Evolutionary conservation across 2,113 vertebrate genomes (phyloP), one percentile per base, ranked within the genome.

Genomic region (Chionodraco myersi): DNA sequence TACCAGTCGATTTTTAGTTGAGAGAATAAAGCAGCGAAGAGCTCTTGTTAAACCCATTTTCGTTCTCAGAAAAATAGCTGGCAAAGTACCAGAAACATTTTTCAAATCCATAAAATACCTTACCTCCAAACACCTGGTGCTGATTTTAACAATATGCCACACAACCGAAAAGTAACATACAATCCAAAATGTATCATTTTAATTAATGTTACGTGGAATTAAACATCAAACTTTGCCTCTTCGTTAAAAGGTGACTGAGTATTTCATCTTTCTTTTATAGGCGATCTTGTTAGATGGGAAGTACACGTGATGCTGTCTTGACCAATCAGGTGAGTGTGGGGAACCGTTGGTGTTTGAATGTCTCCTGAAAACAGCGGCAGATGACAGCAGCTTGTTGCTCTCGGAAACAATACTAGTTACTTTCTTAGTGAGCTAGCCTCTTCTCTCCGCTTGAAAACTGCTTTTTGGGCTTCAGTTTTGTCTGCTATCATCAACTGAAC

Each of bases 301-400:
- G 6, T 44, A 56, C 79, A 48, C 76, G 71, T 84, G 83, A 30
- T 34, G n/a, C 49, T 67, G 8, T 1, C 6, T 71, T 0, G 59
- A 23, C 94, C 93, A 93, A 94, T 94, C 92, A 49, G 80, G 1
- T 0, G 51, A 15, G 5, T 7, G 87, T 60, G 87, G 80, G 80
- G 12, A 89, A 63, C 89, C 86, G 94, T 91, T 94, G 66, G 72
- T 23, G 82, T 94, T 94, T 93, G 91, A 93, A 94, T 88, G 4
- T 60, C 8, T 64, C 5, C 18, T 47, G 75, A 88, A 87, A 89
- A 72, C 88, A 89, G 80, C 88, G 82, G 85, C 79, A 88, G 74
- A 86, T 79, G 84, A 84, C 88, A 90, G 87, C 63, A 48, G 51
- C 13, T 61, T 13, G 67, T 53, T 49, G 57, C 44, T 61, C 62